A percentile compares a stretch with the other conserved stretches of the same genome.
Conservation (phyloP, 1,140 invertebrate species). For the Anadara kagoshimensis region DNA sequence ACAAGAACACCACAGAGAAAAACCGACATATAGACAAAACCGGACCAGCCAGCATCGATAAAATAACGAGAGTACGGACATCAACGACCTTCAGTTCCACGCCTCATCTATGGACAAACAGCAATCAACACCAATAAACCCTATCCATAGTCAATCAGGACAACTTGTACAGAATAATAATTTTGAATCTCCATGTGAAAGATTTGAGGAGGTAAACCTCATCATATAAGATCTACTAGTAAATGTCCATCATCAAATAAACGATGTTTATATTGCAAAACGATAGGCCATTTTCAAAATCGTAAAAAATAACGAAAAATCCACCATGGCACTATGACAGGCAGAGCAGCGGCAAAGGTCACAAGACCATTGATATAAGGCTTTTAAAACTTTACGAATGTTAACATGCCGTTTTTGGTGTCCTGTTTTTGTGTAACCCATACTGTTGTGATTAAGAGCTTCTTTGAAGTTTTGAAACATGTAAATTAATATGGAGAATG, state of each 20-base stretch:
- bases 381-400: not conserved
- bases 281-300: slow-evolving; percentile 1
- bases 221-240: not conserved
- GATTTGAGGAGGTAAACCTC: slow-evolving; percentile 14
- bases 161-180: not conserved
- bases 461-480: no score
- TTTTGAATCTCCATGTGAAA: no score
- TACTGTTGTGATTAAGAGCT: no score
- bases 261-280: not conserved
- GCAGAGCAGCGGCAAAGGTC: not conserved
- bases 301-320: not conserved
- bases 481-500: no score
- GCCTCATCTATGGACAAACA: not conserved
- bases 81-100: not conserved
- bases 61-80: not conserved
- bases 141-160: not conserved
- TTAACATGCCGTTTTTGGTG: not conserved
- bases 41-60: no score
- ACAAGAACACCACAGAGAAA: not conserved
- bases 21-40: not conserved
- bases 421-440: no score
- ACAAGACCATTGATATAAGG: not conserved
- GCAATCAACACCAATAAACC: not conserved
- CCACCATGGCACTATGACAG: not conserved
- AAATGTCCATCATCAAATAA: not conserved